These are phyloP conservation scores for Microctonus hyperodae DNA, from an alignment of 2,888 invertebrate species.

Conservation along the genomic window DNA sequence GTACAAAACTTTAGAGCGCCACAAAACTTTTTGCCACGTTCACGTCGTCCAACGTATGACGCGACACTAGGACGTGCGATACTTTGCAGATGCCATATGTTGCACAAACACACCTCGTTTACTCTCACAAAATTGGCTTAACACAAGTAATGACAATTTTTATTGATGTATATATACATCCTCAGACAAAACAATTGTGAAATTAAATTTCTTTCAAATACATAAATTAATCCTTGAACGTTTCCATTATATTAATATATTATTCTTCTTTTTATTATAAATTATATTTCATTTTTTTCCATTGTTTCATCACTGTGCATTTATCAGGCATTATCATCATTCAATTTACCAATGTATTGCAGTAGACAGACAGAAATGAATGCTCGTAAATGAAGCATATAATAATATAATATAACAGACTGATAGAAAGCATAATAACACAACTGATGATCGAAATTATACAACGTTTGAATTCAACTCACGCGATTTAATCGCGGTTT, in stretches of 20 bases:
- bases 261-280: too few relatives aligned
- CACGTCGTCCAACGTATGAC: slow-evolving; percentile 31
- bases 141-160: slow-evolving; percentile 1
- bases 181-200: neutral
- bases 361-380: slow-evolving; percentile 13
- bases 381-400: neutral
- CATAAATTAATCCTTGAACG: too few relatives aligned
- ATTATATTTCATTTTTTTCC: neutral
- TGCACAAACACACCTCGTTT: slow-evolving; percentile 22
- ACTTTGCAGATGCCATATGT: slow-evolving; percentile 31
- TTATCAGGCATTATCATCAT: neutral
- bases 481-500: neutral
- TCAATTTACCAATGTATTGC: neutral
- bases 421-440: slow-evolving; percentile 15
- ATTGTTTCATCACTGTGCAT: neutral
- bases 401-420: slow-evolving; percentile 3
- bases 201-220: neutral
- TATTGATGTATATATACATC: neutral
- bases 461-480: neutral
- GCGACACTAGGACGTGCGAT: slow-evolving; percentile 30
- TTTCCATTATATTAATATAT: neutral
- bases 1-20: slow-evolving; percentile 28
- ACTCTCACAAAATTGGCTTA: slow-evolving; percentile 4
- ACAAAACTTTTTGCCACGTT: slow-evolving; percentile 38
- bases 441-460: neutral